Base-by-base conservation (phyloP, 2,113 vertebrate species). In the Bubo blakistoni region DNA sequence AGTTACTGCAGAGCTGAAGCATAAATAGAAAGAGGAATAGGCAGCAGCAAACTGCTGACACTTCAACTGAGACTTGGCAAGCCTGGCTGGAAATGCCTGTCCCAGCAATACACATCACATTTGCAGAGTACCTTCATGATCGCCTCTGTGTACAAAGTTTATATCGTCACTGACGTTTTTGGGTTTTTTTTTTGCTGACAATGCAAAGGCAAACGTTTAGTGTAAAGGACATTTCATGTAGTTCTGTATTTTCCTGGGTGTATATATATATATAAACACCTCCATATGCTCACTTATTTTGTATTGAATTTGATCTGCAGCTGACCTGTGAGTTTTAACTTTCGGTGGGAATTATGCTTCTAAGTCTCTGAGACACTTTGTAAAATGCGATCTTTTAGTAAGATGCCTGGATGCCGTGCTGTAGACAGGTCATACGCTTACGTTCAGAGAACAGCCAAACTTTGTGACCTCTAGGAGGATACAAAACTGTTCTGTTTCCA, bases 11-110 rank as follows among this genome's bases (percentile, higher is more conserved):
- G 63, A 86, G 46, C 72, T 89, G 90, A 82, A 78, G 71, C 87
- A 90, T 65, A 97, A 96, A 96, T 96, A 97, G 95, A 96, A 97
- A 94, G 94, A 96, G 95, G 96, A 97, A 96, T 82, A 85, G 65
- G 55, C 70, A 77, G 70, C 85, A 88, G 77, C 21, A 19, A 96
- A 96, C 55, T 0, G 27, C 92, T 94, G 95, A 95, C 94, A 73
- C 69, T 94, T 97, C 92, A 82, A 59, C 82, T 79, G 72, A 84
- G 87, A 65, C 54, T 88, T 96, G 96, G 94, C 93, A 96, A 88
- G 57, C 83, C 54, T 52, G 9, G 58, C 80, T 96, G 91, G 96
- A 97, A 95, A 54, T 72, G 83, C 80, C 86, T 95, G 74, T 94
- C 80, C 91, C 79, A 76, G 90, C 80, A 93, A 58, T 26, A 59